Percentiles rank a stretch among this genome's conserved stretches.
phyloP scores from a whole-genome alignment of 2,888 invertebrate genomes.

The Drosophila demipolita region DNA sequence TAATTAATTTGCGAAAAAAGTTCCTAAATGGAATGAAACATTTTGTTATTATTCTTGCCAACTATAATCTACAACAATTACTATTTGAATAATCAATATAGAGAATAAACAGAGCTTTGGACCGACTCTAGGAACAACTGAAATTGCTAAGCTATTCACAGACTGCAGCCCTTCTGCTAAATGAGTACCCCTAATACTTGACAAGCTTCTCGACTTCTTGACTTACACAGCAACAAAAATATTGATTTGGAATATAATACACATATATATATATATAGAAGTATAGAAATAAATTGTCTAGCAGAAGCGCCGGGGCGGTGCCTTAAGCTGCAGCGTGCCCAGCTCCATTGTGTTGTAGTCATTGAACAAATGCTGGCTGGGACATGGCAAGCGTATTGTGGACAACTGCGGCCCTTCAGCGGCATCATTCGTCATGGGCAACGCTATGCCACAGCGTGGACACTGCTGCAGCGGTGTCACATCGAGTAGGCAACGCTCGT shows the following conservation, averaged over 20 bases:
- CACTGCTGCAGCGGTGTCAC: slow-evolving; percentile 58
- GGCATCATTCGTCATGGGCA: slow-evolving; percentile 37
- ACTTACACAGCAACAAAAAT: slow-evolving; percentile 43
- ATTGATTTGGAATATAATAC: slow-evolving; percentile 21
- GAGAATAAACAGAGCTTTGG: not conserved
- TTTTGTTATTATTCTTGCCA: not conserved
- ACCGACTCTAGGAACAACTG: slow-evolving; percentile 6
- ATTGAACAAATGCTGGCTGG: slow-evolving; percentile 64
- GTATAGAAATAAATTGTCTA: slow-evolving; percentile 32
- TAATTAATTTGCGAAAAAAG: not conserved
- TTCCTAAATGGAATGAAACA: slow-evolving; percentile 2
- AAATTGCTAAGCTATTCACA: slow-evolving; percentile 9
- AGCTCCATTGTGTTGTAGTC: slow-evolving; percentile 49
- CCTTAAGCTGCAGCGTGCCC: slow-evolving; percentile 82
- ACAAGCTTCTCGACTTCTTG: slow-evolving; percentile 26
- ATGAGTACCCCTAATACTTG: slow-evolving; percentile 43
- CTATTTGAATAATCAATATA: not conserved
- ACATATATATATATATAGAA: slow-evolving; percentile 9
- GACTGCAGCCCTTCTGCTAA: not conserved
- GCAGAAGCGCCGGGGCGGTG: slow-evolving; percentile 83
- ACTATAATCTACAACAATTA: not conserved
- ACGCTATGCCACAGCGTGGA: slow-evolving; percentile 73
- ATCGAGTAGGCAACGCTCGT: slow-evolving; percentile 76
- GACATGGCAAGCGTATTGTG: slow-evolving; percentile 76
- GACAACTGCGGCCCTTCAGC: slow-evolving; percentile 53